Conservation (phyloP, 2,797 vertebrate species). For the Emydoidea blandingii region DNA sequence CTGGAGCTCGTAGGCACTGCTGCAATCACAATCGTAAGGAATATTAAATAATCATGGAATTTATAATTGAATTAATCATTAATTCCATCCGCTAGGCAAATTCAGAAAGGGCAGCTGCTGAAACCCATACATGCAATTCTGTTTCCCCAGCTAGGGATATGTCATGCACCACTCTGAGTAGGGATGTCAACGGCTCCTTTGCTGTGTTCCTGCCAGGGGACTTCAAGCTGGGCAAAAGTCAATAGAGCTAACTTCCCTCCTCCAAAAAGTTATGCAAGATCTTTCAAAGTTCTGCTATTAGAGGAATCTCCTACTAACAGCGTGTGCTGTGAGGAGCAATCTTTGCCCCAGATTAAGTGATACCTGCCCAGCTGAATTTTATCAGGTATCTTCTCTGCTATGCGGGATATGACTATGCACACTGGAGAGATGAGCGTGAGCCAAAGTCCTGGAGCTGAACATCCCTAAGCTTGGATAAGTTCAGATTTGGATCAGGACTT, state of each 20-base stretch:
- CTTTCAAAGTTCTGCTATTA: constrained; percentile 39
- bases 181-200: constrained; percentile 39
- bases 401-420: not conserved
- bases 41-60: not conserved
- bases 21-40: not conserved
- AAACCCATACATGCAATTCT: not conserved
- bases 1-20: not conserved
- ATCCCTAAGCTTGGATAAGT: not conserved
- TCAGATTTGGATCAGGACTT: not conserved
- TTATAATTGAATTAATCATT: not conserved
- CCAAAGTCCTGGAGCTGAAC: not conserved
- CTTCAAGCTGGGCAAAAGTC: constrained; percentile 62
- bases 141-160: constrained; percentile 32
- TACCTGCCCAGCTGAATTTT: not conserved
- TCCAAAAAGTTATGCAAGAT: constrained; percentile 45
- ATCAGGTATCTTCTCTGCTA: not conserved
- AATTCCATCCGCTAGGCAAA: constrained; percentile 15
- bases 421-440: not conserved
- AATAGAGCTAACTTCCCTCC: constrained; percentile 39
- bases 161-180: not conserved
- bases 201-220: constrained; percentile 48
- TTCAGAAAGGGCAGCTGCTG: not conserved
- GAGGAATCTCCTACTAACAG: constrained; percentile 39
- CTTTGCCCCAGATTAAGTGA: constrained; percentile 1
- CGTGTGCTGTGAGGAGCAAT: constrained; percentile 37